Conservation (phyloP, 2,113 vertebrate genomes). For the Elephantulus edwardii region DNA sequence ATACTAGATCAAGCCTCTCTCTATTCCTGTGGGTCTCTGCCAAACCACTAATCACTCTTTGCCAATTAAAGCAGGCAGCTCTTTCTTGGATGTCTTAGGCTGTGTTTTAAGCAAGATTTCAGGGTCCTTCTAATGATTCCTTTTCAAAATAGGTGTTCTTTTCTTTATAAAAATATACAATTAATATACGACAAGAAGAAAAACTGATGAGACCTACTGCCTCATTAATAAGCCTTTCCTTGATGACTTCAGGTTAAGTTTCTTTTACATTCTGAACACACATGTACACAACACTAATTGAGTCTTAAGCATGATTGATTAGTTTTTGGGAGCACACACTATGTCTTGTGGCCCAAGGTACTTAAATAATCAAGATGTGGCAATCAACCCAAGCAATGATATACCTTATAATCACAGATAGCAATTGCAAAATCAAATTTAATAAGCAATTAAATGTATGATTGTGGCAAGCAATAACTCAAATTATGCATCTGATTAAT, state of each 20-base stretch:
- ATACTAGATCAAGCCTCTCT: background rate
- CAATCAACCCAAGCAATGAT: slow-evolving; percentile 45
- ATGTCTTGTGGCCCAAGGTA: slow-evolving; percentile 54
- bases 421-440: slow-evolving; percentile 71
- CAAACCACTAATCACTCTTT: background rate
- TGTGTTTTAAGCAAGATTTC: no score
- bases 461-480: slow-evolving; percentile 73
- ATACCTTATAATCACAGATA: slow-evolving; percentile 25
- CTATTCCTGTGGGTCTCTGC: background rate
- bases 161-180: background rate
- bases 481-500: slow-evolving; percentile 71
- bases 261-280: background rate
- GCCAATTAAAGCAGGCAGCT: background rate
- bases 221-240: background rate
- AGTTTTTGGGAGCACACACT: slow-evolving; percentile 66
- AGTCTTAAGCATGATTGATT: background rate
- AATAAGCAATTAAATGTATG: slow-evolving; percentile 75
- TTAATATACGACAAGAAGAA: background rate
- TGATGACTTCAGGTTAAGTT: background rate
- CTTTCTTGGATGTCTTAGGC: background rate
- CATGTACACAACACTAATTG: background rate
- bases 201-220: background rate
- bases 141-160: background rate
- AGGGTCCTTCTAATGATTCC: background rate
- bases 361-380: slow-evolving; percentile 76